Conservation (phyloP, 1,140 invertebrate species). For the Eupeodes corollae region DNA sequence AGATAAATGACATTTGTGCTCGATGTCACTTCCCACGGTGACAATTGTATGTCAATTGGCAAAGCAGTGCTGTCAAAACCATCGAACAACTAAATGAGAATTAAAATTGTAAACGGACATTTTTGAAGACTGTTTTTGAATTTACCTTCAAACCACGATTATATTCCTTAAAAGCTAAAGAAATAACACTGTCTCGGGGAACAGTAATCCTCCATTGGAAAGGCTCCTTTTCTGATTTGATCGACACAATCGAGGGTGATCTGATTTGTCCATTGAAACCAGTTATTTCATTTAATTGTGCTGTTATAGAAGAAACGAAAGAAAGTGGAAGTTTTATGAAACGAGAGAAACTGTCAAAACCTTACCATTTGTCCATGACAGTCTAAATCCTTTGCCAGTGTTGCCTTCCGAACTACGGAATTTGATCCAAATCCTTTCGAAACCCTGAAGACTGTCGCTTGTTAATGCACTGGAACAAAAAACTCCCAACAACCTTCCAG, state of each 20-base stretch:
- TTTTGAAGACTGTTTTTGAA: no score
- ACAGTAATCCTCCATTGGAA: conserved; percentile 25
- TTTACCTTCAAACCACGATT: conserved; percentile 19
- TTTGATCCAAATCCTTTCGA: conserved; percentile 60
- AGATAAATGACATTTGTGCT: conserved; percentile 53
- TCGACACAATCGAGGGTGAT: conserved; percentile 47
- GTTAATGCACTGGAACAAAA: conserved; percentile 58
- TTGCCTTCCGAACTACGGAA: conserved; percentile 60
- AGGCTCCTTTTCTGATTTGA: conserved; percentile 11
- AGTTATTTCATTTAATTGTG: conserved; percentile 16
- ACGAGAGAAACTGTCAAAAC: not conserved
- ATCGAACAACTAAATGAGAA: conserved; percentile 39
- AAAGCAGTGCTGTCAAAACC: conserved; percentile 56
- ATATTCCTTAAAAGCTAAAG: conserved; percentile 20
- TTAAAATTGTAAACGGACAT: no score
- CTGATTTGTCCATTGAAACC: conserved; percentile 51
- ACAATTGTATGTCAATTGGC: conserved; percentile 35
- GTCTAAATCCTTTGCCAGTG: conserved; percentile 60
- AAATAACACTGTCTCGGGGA: conserved; percentile 7
- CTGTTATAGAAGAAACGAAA: conserved; percentile 7
- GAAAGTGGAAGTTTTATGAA: not conserved
- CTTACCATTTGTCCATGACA: conserved; percentile 55
- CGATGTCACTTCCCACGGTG: conserved; percentile 43
- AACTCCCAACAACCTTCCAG: conserved; percentile 49
- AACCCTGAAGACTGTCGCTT: conserved; percentile 40